These are phyloP conservation scores for Semotilus atromaculatus DNA, from an alignment of 2,797 vertebrate species.

Conservation along the genomic window DNA sequence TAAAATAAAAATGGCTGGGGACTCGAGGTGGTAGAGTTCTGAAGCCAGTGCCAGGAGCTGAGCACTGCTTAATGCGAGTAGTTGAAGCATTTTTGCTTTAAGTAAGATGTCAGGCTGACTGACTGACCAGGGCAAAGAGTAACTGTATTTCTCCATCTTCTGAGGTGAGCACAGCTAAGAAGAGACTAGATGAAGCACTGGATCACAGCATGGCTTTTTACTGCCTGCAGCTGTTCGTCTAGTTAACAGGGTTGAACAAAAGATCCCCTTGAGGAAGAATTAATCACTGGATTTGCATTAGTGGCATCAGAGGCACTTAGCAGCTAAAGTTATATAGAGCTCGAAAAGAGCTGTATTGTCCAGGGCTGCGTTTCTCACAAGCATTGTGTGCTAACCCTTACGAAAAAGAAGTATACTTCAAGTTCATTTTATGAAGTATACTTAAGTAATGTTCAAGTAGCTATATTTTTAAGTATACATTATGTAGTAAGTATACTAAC, in stretches of 20 bases:
- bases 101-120: slow-evolving; percentile 37
- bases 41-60: slow-evolving; percentile 24
- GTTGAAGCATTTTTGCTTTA: slow-evolving; percentile 13
- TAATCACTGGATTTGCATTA: background rate
- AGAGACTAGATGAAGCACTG: background rate
- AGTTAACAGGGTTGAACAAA: background rate
- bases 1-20: slow-evolving; percentile 49
- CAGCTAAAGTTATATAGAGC: background rate
- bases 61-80: slow-evolving; percentile 20
- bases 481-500: no score
- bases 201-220: background rate
- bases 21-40: slow-evolving; percentile 3
- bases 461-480: no score
- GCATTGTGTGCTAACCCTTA: background rate
- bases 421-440: no score
- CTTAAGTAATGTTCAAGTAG: no score
- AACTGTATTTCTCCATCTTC: slow-evolving; percentile 19
- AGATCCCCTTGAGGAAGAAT: background rate
- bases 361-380: background rate
- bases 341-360: background rate
- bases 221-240: background rate
- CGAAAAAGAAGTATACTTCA: no score
- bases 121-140: background rate
- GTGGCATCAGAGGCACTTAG: background rate
- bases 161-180: background rate